Percentiles rank a stretch among this genome's conserved stretches.
Conservation (phyloP, 2,888 invertebrate genomes). For the Hirtodrosophila histrioides region DNA sequence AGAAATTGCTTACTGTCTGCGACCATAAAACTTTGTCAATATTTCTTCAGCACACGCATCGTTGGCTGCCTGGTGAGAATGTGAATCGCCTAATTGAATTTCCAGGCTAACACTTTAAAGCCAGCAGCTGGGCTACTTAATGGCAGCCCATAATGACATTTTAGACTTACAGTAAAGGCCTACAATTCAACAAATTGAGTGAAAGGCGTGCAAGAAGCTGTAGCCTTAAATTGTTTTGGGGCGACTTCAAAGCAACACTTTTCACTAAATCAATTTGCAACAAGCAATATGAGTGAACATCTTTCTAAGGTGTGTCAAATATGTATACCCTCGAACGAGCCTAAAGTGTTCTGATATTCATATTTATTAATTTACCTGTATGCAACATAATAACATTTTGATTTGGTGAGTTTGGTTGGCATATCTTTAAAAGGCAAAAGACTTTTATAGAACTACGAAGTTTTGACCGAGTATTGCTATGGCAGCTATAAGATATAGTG, state of each 20-base stretch:
- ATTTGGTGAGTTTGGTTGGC: too few species aligned
- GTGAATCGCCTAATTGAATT: slow-evolving; percentile 52
- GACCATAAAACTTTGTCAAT: slow-evolving; percentile 66
- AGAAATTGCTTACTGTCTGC: slow-evolving; percentile 26
- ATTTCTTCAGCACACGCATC: slow-evolving; percentile 53
- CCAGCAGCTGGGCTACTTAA: slow-evolving; percentile 50
- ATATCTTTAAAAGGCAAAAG: too few species aligned
- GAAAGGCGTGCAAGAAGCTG: slow-evolving; percentile 13
- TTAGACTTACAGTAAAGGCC: slow-evolving; percentile 19
- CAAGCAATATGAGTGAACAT: slow-evolving; percentile 13
- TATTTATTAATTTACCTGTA: too few species aligned
- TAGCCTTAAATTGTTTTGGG: slow-evolving; percentile 17
- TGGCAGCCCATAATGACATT: slow-evolving; percentile 61
- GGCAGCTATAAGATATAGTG: too few species aligned
- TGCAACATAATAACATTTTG: too few species aligned
- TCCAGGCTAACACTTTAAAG: slow-evolving; percentile 61
- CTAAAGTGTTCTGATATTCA: too few species aligned
- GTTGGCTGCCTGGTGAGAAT: slow-evolving; percentile 24
- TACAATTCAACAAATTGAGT: slow-evolving; percentile 54
- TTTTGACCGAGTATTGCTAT: too few species aligned
- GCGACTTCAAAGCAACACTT: slow-evolving; percentile 67
- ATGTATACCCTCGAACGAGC: too few species aligned
- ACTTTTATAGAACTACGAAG: too few species aligned
- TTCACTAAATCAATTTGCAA: slow-evolving; percentile 73
- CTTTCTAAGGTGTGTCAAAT: too few species aligned